phyloP scores from a whole-genome alignment of 2,888 invertebrate genomes.

The Chironomus riparius region DNA sequence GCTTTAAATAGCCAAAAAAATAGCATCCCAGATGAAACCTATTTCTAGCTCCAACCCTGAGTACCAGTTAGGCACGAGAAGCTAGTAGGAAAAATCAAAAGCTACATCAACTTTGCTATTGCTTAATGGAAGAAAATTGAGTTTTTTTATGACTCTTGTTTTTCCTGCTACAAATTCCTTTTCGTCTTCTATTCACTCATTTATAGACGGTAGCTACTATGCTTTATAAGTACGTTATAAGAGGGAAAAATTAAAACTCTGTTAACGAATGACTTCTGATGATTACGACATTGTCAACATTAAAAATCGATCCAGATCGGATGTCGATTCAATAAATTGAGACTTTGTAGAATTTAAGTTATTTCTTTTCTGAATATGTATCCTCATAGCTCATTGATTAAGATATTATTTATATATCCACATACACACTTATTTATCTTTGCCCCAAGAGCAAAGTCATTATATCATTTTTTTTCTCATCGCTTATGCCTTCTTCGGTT shows the following conservation, averaged over 20 bases:
- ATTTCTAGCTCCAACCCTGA: too few species aligned
- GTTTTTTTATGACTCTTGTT: not conserved
- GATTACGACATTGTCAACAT: not conserved
- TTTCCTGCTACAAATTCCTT: not conserved
- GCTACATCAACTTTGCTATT: not conserved
- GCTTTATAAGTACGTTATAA: not conserved
- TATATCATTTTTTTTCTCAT: not conserved
- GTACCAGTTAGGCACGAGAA: too few species aligned
- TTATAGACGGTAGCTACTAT: too few species aligned
- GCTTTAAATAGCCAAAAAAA: too few species aligned
- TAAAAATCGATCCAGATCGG: not conserved
- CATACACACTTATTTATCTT: not conserved
- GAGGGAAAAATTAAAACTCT: not conserved
- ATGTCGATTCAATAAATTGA: too few species aligned
- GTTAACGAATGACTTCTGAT: not conserved
- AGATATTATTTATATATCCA: not conserved
- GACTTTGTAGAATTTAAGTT: too few species aligned
- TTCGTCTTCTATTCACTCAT: not conserved
- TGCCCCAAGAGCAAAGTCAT: not conserved
- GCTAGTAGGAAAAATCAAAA: not conserved
- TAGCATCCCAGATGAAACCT: too few species aligned
- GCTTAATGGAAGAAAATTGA: conserved; percentile 7
- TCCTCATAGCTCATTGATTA: not conserved
- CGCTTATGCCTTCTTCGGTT: not conserved
- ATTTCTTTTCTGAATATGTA: too few species aligned